phyloP scores from a whole-genome alignment of 2,797 vertebrate species.

The Paguma larvata region DNA sequence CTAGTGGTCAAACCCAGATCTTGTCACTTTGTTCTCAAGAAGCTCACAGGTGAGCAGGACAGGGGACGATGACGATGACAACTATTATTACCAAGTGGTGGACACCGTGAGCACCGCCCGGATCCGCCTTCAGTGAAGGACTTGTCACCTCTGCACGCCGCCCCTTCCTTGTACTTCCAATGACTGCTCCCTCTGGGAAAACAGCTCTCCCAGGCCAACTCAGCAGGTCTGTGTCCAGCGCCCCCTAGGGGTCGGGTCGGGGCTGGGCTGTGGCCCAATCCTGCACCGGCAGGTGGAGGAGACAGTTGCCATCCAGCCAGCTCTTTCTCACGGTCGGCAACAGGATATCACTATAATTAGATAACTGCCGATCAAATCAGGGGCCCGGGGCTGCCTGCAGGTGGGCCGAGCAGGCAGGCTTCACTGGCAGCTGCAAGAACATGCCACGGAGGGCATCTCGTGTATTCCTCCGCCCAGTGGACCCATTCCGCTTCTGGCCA shows the following conservation, averaged over 20 bases:
- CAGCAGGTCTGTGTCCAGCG: neutral
- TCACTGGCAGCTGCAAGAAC: neutral
- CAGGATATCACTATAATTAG: accelerated
- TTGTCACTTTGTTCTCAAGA: neutral
- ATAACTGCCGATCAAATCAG: neutral
- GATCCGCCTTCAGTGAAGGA: neutral
- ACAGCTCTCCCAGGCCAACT: too few relatives aligned
- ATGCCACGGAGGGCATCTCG: too few relatives aligned
- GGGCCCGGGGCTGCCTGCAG: neutral
- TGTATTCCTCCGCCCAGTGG: neutral
- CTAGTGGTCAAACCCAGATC: neutral
- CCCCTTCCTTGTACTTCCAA: neutral
- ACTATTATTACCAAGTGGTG: neutral
- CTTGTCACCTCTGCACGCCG: too few relatives aligned
- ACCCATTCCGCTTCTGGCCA: neutral
- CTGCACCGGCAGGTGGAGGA: neutral
- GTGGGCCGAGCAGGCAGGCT: neutral
- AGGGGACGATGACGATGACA: neutral
- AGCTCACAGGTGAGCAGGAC: neutral
- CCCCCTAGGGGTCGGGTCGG: neutral
- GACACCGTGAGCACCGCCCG: accelerated
- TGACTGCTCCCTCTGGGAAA: neutral
- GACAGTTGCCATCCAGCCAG: neutral
- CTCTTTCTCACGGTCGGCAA: neutral
- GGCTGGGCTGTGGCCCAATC: too few relatives aligned